Evolutionary conservation across 1,140 invertebrate species (phyloP), one percentile per base, ranked within the genome.

Genomic region (Halotydeus destructor): DNA sequence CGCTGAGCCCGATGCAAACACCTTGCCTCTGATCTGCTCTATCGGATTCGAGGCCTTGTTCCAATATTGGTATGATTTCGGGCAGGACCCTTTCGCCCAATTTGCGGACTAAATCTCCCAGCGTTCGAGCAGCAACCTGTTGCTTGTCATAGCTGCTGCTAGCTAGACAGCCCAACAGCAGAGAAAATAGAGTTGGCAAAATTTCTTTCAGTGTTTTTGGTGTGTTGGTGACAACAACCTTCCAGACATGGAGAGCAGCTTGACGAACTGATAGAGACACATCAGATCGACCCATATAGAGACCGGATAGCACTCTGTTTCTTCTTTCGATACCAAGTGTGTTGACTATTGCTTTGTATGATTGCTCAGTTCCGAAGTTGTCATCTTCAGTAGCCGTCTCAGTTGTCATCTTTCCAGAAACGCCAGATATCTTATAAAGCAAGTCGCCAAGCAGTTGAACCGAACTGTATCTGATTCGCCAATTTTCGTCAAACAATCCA

Each of bases 401-500:
- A 1, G 93, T 97, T 12, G 83, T 91, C 86, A 97, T 97, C 63
- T 98, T 98, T 35, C 91, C 91, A 38, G 84, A 82, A 0, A 97
- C 88, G 43, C 68, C 68, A 25, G 89, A 97, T 43, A 99, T 85
- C 44, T 85, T 75, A 59, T 96, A 99, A 11, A 99, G 60, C 30
- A 99, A 64, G 60, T 98, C 94, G 19, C 94, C 93, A 6, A 99
- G 63, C 4, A 99, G 63, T 58, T 97, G 88, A 9, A 99, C 85
- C 0, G 88, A 94, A 50, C 86, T 76, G 60, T 86, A 94, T 49
- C 91, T 65, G 49, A 99, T 99, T 43, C 94, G 69, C 93, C 93
- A 99, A 62, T 97, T 98, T 49, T 96, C 84, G 61, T 94, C 81
- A 57, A 94, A 91, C 0, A 94, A 61, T 2, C 86, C 86, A 37